phyloP scores from a whole-genome alignment of 2,113 vertebrate genomes.

The Rhegmatorhina hoffmannsi region DNA sequence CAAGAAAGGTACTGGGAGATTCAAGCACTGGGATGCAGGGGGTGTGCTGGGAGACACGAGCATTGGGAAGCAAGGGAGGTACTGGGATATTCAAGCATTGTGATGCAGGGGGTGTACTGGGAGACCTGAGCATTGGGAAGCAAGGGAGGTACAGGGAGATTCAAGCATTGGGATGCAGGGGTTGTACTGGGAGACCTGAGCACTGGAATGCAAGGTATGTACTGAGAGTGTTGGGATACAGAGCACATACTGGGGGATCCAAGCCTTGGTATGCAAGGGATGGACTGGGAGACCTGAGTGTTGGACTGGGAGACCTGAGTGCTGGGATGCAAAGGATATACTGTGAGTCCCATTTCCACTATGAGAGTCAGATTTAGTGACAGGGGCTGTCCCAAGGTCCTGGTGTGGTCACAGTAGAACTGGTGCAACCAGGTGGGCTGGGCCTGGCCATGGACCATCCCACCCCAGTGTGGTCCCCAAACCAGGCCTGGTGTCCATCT shows the following conservation, averaged over 20 bases:
- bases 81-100: too few species aligned
- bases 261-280: too few species aligned
- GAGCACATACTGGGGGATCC: too few species aligned
- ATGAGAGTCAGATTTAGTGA: rapidly evolving
- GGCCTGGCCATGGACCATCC: background rate
- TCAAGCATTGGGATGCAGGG: background rate
- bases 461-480: background rate
- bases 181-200: too few species aligned
- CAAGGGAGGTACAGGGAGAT: background rate
- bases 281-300: background rate
- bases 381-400: background rate
- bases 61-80: background rate
- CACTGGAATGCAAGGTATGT: too few species aligned
- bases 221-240: background rate
- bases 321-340: background rate
- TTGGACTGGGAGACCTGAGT: background rate
- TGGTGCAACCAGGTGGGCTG: background rate
- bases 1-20: background rate
- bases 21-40: rapidly evolving
- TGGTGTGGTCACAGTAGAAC: rapidly evolving
- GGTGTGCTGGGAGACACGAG: background rate
- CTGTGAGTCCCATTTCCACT: rapidly evolving
- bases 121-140: background rate
- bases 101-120: too few species aligned
- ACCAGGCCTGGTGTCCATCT: too few species aligned